Evolutionary conservation across 2,797 vertebrate genomes (phyloP).

Genomic region (Tarsius wallacei): DNA sequence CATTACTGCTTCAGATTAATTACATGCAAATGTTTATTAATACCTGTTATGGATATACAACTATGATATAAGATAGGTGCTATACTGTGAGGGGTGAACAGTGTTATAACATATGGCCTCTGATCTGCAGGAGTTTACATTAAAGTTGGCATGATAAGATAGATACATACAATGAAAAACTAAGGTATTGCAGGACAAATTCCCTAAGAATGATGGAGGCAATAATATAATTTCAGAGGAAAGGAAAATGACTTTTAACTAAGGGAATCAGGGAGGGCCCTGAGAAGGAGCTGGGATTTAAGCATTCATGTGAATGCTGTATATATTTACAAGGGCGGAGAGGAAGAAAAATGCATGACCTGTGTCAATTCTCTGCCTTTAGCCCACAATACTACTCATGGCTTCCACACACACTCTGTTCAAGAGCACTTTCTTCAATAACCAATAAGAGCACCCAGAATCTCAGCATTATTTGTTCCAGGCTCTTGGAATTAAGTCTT

Average conservation of each 20-base stretch:
- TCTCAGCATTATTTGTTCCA: not conserved
- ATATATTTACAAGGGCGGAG: not conserved
- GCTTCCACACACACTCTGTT: not conserved
- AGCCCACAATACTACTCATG: not conserved
- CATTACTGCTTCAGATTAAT: not conserved
- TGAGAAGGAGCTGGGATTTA: not conserved
- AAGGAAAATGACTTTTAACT: not conserved
- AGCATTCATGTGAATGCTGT: not conserved
- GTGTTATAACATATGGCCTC: not conserved
- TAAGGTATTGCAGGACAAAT: not conserved
- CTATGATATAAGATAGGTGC: not conserved
- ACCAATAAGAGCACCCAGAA: not conserved
- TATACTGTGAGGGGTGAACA: not conserved
- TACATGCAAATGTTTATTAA: not conserved
- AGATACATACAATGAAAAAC: not conserved
- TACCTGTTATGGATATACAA: not conserved
- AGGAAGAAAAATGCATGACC: not conserved
- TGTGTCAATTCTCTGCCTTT: not conserved
- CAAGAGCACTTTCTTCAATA: too few species aligned
- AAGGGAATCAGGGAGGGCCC: not conserved
- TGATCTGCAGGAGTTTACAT: not conserved
- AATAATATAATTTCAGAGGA: not conserved
- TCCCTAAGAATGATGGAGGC: not conserved
- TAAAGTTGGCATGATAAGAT: not conserved
- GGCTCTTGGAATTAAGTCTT: not conserved